These are phyloP conservation scores for Dorcus parallelipipedus DNA, from an alignment of 2,888 invertebrate species.

Conservation along the genomic window DNA sequence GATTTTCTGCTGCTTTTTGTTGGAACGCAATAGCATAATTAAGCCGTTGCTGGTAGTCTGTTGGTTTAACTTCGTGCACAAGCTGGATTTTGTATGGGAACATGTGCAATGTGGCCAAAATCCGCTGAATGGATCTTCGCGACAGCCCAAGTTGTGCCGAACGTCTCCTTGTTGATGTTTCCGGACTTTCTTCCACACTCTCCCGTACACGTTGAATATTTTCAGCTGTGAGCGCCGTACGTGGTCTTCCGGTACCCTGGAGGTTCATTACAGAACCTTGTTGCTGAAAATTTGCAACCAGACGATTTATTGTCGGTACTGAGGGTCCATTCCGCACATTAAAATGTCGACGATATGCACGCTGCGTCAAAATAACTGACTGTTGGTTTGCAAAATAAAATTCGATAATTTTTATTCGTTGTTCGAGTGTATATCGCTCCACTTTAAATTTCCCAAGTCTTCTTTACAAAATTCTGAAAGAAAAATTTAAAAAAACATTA, in stretches of 20 bases:
- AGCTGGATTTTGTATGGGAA: constrained; percentile 19
- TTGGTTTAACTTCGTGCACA: constrained; percentile 19
- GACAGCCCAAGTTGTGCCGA: constrained; percentile 12
- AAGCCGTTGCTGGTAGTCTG: constrained; percentile 8
- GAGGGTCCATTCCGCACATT: neutral
- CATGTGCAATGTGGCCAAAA: constrained; percentile 18
- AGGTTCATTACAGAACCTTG: neutral
- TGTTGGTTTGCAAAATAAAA: neutral
- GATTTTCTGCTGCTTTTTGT: constrained; percentile 12
- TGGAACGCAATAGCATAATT: constrained; percentile 11
- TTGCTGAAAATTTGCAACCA: neutral
- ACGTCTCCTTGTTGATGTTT: constrained; percentile 21
- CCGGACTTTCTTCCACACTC: constrained; percentile 13
- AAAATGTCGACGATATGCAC: neutral
- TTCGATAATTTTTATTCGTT: neutral
- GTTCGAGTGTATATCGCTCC: no score
- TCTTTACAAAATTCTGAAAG: neutral
- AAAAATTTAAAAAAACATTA: neutral
- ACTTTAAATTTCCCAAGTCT: neutral
- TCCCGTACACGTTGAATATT: constrained; percentile 10
- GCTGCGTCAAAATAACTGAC: neutral
- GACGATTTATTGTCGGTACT: neutral
- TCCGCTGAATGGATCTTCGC: constrained; percentile 6
- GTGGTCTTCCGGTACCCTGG: neutral
- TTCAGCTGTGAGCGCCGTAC: neutral